Conservation (phyloP, 2,888 invertebrate species). For the Pinctada fucata region DNA sequence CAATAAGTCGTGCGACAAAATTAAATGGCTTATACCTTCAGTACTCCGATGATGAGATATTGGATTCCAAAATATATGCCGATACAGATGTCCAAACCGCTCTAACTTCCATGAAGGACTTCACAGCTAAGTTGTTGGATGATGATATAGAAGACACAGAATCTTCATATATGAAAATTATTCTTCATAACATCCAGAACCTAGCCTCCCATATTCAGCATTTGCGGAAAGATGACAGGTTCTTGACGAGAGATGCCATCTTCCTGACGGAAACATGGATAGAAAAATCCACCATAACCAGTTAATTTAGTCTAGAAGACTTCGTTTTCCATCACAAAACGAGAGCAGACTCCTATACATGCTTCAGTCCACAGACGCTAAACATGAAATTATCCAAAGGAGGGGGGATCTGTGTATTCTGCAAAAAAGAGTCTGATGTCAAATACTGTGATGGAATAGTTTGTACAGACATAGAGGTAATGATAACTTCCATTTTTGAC, state of each 20-base stretch:
- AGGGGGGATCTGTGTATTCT: not conserved
- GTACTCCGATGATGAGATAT: not conserved
- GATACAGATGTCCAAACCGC: not conserved
- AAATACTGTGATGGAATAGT: not conserved
- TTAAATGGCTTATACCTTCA: not conserved
- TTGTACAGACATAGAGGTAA: not conserved
- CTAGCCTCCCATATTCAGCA: not conserved
- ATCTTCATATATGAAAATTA: too few species aligned
- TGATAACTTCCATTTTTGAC: not conserved
- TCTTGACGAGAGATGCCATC: not conserved
- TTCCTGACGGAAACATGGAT: conserved; percentile 12
- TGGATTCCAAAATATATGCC: not conserved
- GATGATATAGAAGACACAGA: not conserved
- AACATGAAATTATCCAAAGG: not conserved
- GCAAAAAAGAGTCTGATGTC: not conserved
- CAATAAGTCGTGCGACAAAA: conserved; percentile 3
- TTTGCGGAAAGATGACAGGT: not conserved
- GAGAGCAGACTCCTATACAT: not conserved
- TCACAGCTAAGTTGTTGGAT: not conserved
- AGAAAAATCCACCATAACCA: not conserved
- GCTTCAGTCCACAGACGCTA: not conserved
- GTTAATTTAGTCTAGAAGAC: not conserved
- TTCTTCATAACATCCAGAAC: conserved; percentile 9
- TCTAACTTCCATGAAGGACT: not conserved
- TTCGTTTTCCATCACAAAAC: not conserved